A percentile compares a stretch with the other conserved stretches of the same genome.
phyloP scores from a whole-genome alignment of 1,140 invertebrate genomes.

The Doryteuthis pealeii region DNA sequence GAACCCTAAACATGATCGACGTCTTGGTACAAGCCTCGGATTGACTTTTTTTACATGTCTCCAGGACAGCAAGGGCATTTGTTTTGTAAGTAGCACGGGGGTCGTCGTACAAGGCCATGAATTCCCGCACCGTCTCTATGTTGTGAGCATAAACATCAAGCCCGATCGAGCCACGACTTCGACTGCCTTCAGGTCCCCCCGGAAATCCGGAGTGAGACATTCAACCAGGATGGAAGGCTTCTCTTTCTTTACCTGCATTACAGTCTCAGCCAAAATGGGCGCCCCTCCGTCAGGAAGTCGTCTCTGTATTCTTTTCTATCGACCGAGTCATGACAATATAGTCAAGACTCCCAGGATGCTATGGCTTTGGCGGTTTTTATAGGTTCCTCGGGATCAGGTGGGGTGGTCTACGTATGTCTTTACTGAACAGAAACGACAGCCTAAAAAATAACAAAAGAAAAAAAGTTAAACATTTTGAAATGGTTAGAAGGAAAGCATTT shows the following conservation, averaged over 20 bases:
- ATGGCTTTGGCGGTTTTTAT: constrained; percentile 91
- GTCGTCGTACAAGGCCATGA: constrained; percentile 84
- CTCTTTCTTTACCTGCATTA: constrained; percentile 67
- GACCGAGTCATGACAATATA: constrained; percentile 97
- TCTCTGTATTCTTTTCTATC: too few species aligned
- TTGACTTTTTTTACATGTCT: constrained; percentile 75
- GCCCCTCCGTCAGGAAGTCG: constrained; percentile 91
- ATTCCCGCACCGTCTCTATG: constrained; percentile 80
- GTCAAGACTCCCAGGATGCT: constrained; percentile 89
- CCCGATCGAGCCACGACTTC: constrained; percentile 79
- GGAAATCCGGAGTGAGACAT: constrained; percentile 95
- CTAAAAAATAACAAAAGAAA: constrained; percentile 58
- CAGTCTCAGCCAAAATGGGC: constrained; percentile 87
- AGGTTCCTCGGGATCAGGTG: constrained; percentile 89
- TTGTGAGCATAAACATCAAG: constrained; percentile 56
- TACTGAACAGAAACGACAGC: constrained; percentile 96
- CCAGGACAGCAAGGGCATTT: constrained; percentile 83
- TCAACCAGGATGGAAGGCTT: constrained; percentile 87
- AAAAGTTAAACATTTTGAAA: constrained; percentile 36
- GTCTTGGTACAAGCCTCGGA: constrained; percentile 91
- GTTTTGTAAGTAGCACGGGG: constrained; percentile 75
- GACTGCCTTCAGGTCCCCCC: constrained; percentile 78
- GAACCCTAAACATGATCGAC: constrained; percentile 98
- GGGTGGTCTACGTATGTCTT: constrained; percentile 92
- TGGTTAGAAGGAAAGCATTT: background rate